These are phyloP conservation scores for Drosophila cyrtoloma DNA, from an alignment of 2,888 invertebrate genomes.

Conservation along the genomic window DNA sequence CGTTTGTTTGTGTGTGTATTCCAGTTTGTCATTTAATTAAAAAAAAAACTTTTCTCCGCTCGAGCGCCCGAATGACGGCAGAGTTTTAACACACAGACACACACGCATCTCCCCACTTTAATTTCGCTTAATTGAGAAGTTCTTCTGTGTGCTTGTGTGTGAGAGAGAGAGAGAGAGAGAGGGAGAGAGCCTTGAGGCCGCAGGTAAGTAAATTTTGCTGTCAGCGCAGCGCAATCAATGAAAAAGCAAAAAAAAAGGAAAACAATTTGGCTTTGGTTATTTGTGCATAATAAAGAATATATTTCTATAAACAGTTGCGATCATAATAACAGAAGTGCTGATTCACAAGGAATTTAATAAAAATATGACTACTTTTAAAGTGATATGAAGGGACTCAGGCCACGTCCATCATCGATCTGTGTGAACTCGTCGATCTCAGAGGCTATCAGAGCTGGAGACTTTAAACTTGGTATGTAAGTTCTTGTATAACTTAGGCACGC, in stretches of 20 bases:
- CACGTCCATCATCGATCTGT: too few species aligned
- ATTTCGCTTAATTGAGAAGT: conserved; percentile 76
- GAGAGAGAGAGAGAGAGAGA: neutral
- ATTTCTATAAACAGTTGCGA: neutral
- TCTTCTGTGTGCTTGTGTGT: conserved; percentile 33
- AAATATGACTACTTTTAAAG: too few species aligned
- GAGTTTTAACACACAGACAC: conserved; percentile 20
- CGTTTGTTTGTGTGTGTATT: conserved; percentile 41
- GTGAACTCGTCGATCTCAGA: too few species aligned
- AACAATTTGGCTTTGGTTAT: neutral
- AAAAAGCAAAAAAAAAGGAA: conserved; percentile 3
- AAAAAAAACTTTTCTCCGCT: conserved; percentile 66
- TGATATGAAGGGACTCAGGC: too few species aligned
- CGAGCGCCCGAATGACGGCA: conserved; percentile 61
- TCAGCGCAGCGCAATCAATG: conserved; percentile 53
- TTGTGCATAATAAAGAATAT: too few species aligned
- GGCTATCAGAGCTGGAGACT: too few species aligned
- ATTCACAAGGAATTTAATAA: too few species aligned
- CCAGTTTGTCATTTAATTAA: conserved; percentile 68
- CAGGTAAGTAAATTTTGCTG: conserved; percentile 26
- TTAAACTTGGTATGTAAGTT: too few species aligned
- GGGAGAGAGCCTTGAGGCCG: neutral
- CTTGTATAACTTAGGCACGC: too few species aligned
- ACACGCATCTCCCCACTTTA: conserved; percentile 25
- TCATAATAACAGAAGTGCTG: too few species aligned